Percentiles rank a stretch among this genome's conserved stretches.
phyloP scores from a whole-genome alignment of 2,113 vertebrate species.

The Otocyon megalotis region DNA sequence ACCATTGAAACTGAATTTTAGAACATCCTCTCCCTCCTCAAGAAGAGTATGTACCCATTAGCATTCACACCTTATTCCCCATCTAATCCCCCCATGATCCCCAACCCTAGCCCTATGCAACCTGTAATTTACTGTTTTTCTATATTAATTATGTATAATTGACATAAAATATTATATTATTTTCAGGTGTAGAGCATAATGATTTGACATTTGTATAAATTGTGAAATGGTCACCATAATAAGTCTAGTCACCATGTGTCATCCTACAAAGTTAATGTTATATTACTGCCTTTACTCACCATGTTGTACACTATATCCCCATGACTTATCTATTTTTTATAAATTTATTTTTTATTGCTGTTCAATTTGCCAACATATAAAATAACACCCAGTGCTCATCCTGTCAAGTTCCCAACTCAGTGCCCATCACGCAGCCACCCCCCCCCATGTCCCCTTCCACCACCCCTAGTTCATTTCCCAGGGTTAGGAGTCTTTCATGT shows the following conservation, averaged over 20 bases:
- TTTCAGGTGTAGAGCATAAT: not conserved
- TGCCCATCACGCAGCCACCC: too few species aligned
- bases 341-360: too few species aligned
- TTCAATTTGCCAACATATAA: too few species aligned
- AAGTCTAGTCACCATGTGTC: not conserved
- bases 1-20: not conserved
- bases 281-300: not conserved
- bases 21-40: fast-evolving
- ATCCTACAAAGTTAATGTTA: not conserved
- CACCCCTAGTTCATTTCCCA: too few species aligned
- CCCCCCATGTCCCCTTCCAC: too few species aligned
- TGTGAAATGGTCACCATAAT: not conserved
- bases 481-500: too few species aligned
- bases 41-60: not conserved
- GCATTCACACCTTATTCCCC: fast-evolving
- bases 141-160: not conserved
- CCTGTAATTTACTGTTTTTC: not conserved
- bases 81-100: not conserved
- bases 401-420: too few species aligned
- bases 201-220: not conserved
- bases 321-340: not conserved
- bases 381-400: too few species aligned
- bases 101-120: not conserved
- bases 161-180: not conserved
- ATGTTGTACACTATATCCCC: not conserved